Evolutionary conservation across 2,888 invertebrate species (phyloP).

Genomic region (Amitus sp.): DNA sequence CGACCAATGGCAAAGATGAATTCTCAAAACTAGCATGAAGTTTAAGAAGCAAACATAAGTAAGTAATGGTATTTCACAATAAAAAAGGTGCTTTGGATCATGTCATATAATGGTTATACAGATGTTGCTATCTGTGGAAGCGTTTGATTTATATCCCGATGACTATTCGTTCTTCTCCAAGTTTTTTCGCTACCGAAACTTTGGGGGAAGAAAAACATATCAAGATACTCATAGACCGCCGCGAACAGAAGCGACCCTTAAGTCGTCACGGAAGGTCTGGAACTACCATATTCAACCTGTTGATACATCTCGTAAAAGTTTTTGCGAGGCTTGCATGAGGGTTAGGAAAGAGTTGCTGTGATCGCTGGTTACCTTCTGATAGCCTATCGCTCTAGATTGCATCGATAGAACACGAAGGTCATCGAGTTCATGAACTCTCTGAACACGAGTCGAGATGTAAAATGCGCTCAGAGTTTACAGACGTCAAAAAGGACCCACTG

Average conservation of each 20-base stretch:
- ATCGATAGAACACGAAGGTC: conserved; percentile 12
- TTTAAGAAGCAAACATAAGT: too few relatives aligned
- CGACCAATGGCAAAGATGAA: too few relatives aligned
- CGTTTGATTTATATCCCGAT: too few relatives aligned
- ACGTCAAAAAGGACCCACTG: neutral
- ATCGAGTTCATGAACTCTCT: conserved; percentile 7
- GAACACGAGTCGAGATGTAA: neutral
- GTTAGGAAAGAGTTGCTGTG: conserved; percentile 7
- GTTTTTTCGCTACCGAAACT: conserved; percentile 7
- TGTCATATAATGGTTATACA: too few relatives aligned
- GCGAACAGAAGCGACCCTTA: conserved; percentile 9
- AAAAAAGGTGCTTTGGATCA: too few relatives aligned
- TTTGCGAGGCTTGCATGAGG: conserved; percentile 14
- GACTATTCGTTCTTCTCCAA: neutral
- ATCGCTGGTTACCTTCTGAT: conserved; percentile 2
- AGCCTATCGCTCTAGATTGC: conserved; percentile 1
- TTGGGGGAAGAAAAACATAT: too few relatives aligned
- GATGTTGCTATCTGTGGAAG: too few relatives aligned
- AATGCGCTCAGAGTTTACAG: neutral
- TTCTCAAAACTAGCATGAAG: too few relatives aligned
- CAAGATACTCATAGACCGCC: conserved; percentile 27
- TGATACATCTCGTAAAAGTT: conserved; percentile 46
- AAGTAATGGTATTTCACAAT: too few relatives aligned
- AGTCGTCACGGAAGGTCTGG: conserved; percentile 9
- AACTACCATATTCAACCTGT: conserved; percentile 48